These are phyloP conservation scores for Tenrec ecaudatus DNA, from an alignment of 2,113 vertebrate genomes.

Conservation along the genomic window DNA sequence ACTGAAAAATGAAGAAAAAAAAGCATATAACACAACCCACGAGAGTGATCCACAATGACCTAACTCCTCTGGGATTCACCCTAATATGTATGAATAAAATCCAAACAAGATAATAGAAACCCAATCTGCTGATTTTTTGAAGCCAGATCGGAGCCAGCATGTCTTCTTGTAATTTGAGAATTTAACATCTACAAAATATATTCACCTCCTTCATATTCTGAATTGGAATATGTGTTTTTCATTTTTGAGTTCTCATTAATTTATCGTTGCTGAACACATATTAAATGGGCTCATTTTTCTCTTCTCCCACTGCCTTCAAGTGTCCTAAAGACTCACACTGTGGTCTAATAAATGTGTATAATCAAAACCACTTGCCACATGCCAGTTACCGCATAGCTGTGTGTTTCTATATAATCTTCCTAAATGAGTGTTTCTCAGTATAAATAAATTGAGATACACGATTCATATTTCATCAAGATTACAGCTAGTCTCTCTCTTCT, in stretches of 20 bases:
- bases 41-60: too few species aligned
- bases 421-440: not conserved
- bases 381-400: not conserved
- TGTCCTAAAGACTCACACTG: not conserved
- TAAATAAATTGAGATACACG: not conserved
- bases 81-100: too few species aligned
- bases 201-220: not conserved
- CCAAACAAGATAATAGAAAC: too few species aligned
- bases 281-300: not conserved
- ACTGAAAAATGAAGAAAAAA: too few species aligned
- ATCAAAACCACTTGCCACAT: not conserved
- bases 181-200: not conserved
- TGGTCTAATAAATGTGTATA: not conserved
- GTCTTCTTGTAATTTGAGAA: not conserved
- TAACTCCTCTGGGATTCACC: too few species aligned
- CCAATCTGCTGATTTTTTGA: too few species aligned
- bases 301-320: not conserved
- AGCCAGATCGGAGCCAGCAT: too few species aligned
- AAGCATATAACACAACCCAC: too few species aligned
- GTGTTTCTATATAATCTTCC: not conserved
- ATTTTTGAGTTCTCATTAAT: not conserved
- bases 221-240: not conserved
- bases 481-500: not conserved
- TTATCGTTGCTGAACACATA: not conserved
- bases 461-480: not conserved